Percentiles rank a stretch among this genome's conserved stretches.
Conservation (phyloP, 2,113 vertebrate species). For the Neolamprologus variostigma region DNA sequence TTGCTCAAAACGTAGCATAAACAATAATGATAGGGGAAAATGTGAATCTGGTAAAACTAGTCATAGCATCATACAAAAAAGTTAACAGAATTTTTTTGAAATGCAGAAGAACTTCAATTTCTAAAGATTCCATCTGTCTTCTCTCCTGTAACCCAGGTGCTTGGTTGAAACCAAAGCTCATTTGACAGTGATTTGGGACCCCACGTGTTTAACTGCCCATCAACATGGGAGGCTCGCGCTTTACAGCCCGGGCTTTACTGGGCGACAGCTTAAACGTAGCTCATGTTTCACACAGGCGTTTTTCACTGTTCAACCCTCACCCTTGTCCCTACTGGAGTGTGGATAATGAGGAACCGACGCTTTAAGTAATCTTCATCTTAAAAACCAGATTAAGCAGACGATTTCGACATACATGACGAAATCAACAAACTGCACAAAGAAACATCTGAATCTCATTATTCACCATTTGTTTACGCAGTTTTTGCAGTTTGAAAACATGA, state of each 20-base stretch:
- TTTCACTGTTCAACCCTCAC: constrained; percentile 41
- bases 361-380: not conserved
- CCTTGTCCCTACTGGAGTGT: not conserved
- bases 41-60: not conserved
- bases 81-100: not conserved
- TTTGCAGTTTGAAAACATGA: not conserved
- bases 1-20: not conserved
- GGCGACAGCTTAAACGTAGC: constrained; percentile 59
- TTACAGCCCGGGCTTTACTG: constrained; percentile 67
- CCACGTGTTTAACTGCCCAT: constrained; percentile 62
- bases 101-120: not conserved
- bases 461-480: not conserved
- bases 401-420: not conserved
- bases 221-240: constrained; percentile 68
- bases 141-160: constrained; percentile 4
- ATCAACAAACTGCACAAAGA: not conserved
- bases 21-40: not conserved
- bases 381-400: not conserved
- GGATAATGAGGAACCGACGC: not conserved
- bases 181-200: constrained; percentile 58
- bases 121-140: not conserved
- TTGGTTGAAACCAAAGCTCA: constrained; percentile 19
- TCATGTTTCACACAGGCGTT: constrained; percentile 67
- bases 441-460: not conserved
- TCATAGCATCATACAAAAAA: not conserved